These are phyloP conservation scores for Allophyes oxyacanthae DNA, from an alignment of 2,888 invertebrate genomes.

Conservation along the genomic window DNA sequence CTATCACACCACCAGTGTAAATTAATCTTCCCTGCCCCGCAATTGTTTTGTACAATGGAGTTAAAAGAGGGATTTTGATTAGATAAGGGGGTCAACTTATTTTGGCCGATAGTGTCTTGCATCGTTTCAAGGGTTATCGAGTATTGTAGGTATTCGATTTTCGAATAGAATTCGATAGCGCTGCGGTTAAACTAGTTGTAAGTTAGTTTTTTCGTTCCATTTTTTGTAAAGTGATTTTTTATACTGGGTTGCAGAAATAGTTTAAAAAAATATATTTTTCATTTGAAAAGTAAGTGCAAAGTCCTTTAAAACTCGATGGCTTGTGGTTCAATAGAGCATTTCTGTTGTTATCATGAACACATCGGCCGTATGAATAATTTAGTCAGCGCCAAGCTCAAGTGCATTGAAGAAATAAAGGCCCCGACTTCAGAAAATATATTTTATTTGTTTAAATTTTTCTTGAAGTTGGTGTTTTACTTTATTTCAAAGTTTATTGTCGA, in stretches of 20 bases:
- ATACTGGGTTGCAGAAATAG: neutral
- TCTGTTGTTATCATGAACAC: too few relatives aligned
- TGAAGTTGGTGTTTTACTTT: too few relatives aligned
- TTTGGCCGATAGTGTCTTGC: constrained; percentile 56
- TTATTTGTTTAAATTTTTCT: too few relatives aligned
- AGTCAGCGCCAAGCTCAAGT: too few relatives aligned
- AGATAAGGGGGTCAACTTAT: constrained; percentile 44
- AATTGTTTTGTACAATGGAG: constrained; percentile 25
- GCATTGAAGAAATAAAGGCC: too few relatives aligned
- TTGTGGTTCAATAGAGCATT: too few relatives aligned
- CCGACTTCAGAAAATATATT: too few relatives aligned
- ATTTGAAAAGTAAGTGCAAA: too few relatives aligned
- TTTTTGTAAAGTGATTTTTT: constrained; percentile 30
- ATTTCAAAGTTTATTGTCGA: too few relatives aligned
- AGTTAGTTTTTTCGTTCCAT: constrained; percentile 25
- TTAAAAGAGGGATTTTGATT: constrained; percentile 32
- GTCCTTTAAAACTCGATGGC: too few relatives aligned
- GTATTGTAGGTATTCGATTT: constrained; percentile 59
- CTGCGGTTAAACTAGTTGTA: constrained; percentile 50
- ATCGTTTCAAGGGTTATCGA: constrained; percentile 62
- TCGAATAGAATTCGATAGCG: constrained; percentile 53
- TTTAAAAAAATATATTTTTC: too few relatives aligned
- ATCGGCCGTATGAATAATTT: too few relatives aligned
- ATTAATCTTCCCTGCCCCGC: constrained; percentile 36
- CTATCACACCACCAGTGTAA: constrained; percentile 46